Evolutionary conservation across 2,888 invertebrate genomes (phyloP).

Genomic region (Eulithis prunata): DNA sequence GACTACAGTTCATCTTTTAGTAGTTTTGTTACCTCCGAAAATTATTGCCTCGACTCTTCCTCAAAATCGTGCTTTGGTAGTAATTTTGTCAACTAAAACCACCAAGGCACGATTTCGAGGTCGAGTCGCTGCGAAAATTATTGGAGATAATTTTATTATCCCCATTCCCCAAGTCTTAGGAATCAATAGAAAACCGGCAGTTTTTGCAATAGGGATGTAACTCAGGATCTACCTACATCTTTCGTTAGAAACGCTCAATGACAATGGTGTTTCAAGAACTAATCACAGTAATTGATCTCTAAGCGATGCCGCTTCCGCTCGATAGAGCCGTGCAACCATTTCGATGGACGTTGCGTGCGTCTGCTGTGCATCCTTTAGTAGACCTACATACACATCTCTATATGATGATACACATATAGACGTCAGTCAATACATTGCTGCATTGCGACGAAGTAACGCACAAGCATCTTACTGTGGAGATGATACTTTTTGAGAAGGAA

Average conservation of each 20-base stretch:
- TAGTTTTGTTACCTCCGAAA: no score
- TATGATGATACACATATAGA: not conserved
- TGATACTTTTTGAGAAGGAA: no score
- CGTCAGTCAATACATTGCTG: slow-evolving; percentile 3
- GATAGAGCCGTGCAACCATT: slow-evolving; percentile 17
- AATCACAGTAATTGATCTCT: slow-evolving; percentile 11
- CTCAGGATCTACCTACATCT: not conserved
- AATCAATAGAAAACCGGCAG: not conserved
- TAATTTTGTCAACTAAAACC: no score
- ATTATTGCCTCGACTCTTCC: no score
- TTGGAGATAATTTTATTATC: no score
- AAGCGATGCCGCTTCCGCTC: slow-evolving; percentile 19
- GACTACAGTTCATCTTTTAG: no score
- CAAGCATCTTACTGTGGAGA: no score
- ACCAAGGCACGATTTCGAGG: no score
- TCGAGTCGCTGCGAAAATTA: no score
- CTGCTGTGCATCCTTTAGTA: slow-evolving; percentile 7
- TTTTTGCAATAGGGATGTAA: not conserved
- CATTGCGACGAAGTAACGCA: not conserved
- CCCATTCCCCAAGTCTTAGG: not conserved
- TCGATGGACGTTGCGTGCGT: slow-evolving; percentile 15
- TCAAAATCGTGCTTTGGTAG: no score
- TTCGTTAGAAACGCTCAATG: slow-evolving; percentile 11
- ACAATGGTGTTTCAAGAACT: slow-evolving; percentile 17
- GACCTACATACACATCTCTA: not conserved